Percentiles rank a stretch among this genome's conserved stretches.
Evolutionary conservation across 2,797 vertebrate genomes (phyloP).

Genomic region (Sebastes nivosus): DNA sequence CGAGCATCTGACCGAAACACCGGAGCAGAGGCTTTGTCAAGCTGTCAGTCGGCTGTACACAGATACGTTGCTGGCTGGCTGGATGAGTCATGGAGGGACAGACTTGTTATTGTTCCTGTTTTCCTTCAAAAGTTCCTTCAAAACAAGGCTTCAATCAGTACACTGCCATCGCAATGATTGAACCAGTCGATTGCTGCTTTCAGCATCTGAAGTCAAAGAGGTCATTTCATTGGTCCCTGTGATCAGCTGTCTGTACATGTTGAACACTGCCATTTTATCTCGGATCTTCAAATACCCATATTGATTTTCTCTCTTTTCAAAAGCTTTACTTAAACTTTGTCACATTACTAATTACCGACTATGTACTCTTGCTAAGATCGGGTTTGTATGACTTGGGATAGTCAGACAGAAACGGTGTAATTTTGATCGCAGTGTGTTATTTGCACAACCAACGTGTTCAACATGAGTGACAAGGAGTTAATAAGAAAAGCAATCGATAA

Average conservation of each 20-base stretch:
- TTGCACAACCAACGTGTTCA: neutral
- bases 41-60: slow-evolving; percentile 8
- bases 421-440: neutral
- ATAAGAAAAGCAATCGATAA: neutral
- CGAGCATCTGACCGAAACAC: slow-evolving; percentile 1
- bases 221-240: slow-evolving; percentile 19
- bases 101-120: slow-evolving; percentile 27
- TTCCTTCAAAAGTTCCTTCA: slow-evolving; percentile 29
- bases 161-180: slow-evolving; percentile 29
- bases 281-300: neutral
- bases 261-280: slow-evolving; percentile 11
- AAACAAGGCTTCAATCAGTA: slow-evolving; percentile 43
- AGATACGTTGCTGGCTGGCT: slow-evolving; percentile 4
- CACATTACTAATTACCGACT: neutral
- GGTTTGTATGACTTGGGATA: neutral
- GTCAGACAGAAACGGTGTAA: neutral
- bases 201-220: slow-evolving; percentile 29
- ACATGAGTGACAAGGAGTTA: neutral
- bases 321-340: neutral
- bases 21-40: slow-evolving; percentile 8
- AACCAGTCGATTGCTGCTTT: slow-evolving; percentile 44
- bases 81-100: neutral
- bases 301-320: neutral
- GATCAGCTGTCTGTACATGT: slow-evolving; percentile 11
- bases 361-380: neutral